Evolutionary conservation across 2,888 invertebrate species (phyloP).

Genomic region (Cactoblastis cactorum): DNA sequence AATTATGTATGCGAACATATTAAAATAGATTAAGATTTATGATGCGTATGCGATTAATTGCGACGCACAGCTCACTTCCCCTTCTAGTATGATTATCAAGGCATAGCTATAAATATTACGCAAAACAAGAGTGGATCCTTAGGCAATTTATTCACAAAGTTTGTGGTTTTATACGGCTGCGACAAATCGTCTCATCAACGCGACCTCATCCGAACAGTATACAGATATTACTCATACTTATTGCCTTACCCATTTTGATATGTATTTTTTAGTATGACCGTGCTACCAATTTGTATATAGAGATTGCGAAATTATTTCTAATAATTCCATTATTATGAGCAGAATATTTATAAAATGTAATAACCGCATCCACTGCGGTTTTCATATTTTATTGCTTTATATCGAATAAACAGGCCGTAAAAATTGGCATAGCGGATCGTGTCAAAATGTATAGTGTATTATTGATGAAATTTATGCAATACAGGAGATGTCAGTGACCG

Average conservation of each 20-base stretch:
- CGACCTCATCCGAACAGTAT: conserved; percentile 26
- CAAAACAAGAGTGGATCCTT: conserved; percentile 49
- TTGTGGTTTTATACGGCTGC: conserved; percentile 50
- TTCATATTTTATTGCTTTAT: conserved; percentile 16
- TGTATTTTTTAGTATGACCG: conserved; percentile 23
- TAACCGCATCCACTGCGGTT: neutral
- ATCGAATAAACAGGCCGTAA: conserved; percentile 9
- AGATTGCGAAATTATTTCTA: neutral
- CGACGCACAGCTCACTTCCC: conserved; percentile 45
- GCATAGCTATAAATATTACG: conserved; percentile 48
- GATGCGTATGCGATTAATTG: conserved; percentile 32
- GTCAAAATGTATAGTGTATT: conserved; percentile 20
- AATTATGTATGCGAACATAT: conserved; percentile 24
- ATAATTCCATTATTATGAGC: neutral
- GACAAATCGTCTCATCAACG: conserved; percentile 48
- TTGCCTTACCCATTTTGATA: conserved; percentile 22
- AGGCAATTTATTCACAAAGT: conserved; percentile 49
- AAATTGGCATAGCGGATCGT: conserved; percentile 16
- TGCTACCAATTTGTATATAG: too few species aligned
- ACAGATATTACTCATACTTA: conserved; percentile 32
- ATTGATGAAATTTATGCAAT: conserved; percentile 53
- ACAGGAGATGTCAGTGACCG: conserved; percentile 67
- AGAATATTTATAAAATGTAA: neutral
- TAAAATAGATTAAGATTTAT: conserved; percentile 29
- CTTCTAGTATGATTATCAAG: conserved; percentile 27